Evolutionary conservation across 2,888 invertebrate genomes (phyloP), one percentile per base, ranked within the genome.

Genomic region (Pseudanteris insignis): DNA sequence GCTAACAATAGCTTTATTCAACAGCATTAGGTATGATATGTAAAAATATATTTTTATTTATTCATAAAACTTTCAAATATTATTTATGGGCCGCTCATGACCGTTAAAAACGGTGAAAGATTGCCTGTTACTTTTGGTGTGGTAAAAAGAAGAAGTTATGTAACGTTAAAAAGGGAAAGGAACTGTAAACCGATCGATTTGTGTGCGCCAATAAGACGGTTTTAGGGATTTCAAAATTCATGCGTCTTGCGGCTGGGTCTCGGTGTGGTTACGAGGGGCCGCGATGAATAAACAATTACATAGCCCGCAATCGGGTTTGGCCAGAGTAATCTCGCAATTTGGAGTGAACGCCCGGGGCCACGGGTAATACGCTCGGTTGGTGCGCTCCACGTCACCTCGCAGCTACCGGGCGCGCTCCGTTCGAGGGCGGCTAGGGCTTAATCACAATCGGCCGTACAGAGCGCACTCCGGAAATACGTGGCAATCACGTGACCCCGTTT

Each of bases 271-370:
- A 57, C 47, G 44, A 40, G 47, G 48, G 53, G 60, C 40, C 40
- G 53, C 63, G 62, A 69, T 67, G 69, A 67, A 69, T 67, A 69
- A 69, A 69, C 69, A 69, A 69, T 69, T 67, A 67, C 61, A 53
- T 36, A 59, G 50, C 58, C 64, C 57, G 63, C 69, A 67, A 67
- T 67, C 60, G 63, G 64, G 65, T 51, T 62, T 46, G 48, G 54
- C 37, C 60, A 50, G 46, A 61, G 64, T 66, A 68, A 68, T 68
- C 69, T 65, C 21, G 65, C 68, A 67, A 68, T 69, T 69, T 67
- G 62, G 68, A 67, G 60, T 63, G 48, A 50, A 44, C 48, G 66
- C 66, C 58, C 54, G 28, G 38, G 65, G 67, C 60, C 43, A 48
- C 36, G 57, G 47, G 57, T 68, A 68, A 67, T 67, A 62, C 59